Base-by-base conservation (phyloP, 2,797 vertebrate genomes). In the Emys orbicularis region DNA sequence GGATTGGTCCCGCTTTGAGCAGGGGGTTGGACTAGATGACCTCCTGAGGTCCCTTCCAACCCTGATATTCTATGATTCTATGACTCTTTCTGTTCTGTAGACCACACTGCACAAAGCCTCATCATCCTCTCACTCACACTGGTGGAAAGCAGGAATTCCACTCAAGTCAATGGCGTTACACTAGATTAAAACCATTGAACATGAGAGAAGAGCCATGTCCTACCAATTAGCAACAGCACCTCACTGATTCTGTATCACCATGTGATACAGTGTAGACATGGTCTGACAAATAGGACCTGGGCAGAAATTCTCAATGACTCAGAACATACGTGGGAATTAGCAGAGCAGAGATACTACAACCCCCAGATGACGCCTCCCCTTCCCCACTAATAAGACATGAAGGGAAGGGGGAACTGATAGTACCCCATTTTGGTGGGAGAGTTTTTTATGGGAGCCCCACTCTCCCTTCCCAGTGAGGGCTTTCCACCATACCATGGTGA, bases 241-340 rank as follows among this genome's bases (percentile, higher is more conserved):
- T 37, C n/a, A n/a, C 19, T 41, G 19, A 41, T 19, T 37, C 44
- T 79, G 31, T 37, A 34, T 44, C n/a, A 81, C 4, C 41, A 25
- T 4, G 34, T 86, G 65, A 44, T 56, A 86, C 68, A 50, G 13
- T 83, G 83, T 92, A 61, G 50, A 6, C 2, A 2, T 50, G 56
- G 50, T 54, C 59, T 61, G 59, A 34, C 57, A 92, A 53, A 81
- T 23, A 49, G 15, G n/a, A 77, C 50, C 41, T 74, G 34, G 41
- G 34, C 16, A 13, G 37, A 27, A 0, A 0, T 18, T 76, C 65
- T 59, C 16, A 27, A 29, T n/a, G 27, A 86, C 68, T 41, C 37
- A 41, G 68, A 41, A 19, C 5, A 81, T 74, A 59, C 2, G 3
- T 72, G 23, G 23, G 25, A 77, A 49, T 68, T 34, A 31, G 18